Conservation (phyloP, 2,113 vertebrate genomes). For the Siphamia tubifer region DNA sequence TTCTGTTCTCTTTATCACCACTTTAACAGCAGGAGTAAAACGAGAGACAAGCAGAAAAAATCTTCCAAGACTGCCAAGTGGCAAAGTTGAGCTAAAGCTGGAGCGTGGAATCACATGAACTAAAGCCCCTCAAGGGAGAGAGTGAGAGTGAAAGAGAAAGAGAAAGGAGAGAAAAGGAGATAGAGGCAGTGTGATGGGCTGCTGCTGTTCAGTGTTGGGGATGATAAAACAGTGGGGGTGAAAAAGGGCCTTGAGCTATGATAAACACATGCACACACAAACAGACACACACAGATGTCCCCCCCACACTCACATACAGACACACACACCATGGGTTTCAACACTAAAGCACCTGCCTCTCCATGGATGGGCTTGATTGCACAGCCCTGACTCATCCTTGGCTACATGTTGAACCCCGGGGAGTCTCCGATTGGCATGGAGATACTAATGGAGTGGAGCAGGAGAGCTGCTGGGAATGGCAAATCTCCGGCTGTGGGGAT, state of each 20-base stretch:
- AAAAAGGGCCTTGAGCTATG: conserved; percentile 69
- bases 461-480: conserved; percentile 76
- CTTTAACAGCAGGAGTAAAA: conserved; percentile 74
- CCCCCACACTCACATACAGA: conserved; percentile 13
- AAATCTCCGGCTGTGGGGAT: conserved; percentile 76
- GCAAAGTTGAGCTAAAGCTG: conserved; percentile 80
- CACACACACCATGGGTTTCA: conserved; percentile 44
- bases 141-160: conserved; percentile 59
- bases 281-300: conserved; percentile 35
- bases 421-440: conserved; percentile 74
- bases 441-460: conserved; percentile 79
- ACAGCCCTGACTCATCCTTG: conserved; percentile 78
- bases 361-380: conserved; percentile 70
- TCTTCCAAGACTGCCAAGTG: conserved; percentile 71
- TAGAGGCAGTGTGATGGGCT: conserved; percentile 61
- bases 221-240: conserved; percentile 76
- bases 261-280: conserved; percentile 66
- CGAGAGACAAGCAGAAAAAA: conserved; percentile 65
- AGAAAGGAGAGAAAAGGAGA: conserved; percentile 60
- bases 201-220: conserved; percentile 69
- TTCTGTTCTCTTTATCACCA: conserved; percentile 73
- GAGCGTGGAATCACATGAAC: conserved; percentile 76
- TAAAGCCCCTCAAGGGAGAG: conserved; percentile 73
- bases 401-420: conserved; percentile 75
- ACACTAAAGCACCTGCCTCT: conserved; percentile 67